Conservation (phyloP, 2,888 invertebrate species). For the Helicoverpa assulta region DNA sequence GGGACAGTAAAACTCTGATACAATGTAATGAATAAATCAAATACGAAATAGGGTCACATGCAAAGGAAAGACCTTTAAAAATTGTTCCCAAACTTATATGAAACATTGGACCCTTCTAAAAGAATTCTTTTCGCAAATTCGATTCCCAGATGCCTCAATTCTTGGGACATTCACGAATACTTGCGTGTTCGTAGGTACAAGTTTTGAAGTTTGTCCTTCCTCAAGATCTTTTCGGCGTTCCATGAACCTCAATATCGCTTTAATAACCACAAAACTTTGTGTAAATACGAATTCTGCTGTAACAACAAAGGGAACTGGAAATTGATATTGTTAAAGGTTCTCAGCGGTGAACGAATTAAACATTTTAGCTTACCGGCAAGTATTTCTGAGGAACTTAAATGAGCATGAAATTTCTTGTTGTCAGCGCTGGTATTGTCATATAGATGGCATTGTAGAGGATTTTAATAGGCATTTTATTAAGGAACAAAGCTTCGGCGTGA, state of each 20-base stretch:
- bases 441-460: conserved; percentile 16
- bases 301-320: conserved; percentile 23
- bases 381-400: conserved; percentile 26
- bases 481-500: conserved; percentile 44
- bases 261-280: conserved; percentile 37
- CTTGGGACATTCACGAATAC: conserved; percentile 34
- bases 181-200: conserved; percentile 4
- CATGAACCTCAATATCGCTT: conserved; percentile 24
- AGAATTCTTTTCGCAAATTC: conserved; percentile 24
- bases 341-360: conserved; percentile 29
- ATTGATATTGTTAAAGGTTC: conserved; percentile 29
- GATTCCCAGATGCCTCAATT: conserved; percentile 27
- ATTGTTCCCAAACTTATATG: conserved; percentile 25
- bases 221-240: conserved; percentile 27
- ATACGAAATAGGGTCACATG: conserved; percentile 14
- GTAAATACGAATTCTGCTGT: conserved; percentile 10
- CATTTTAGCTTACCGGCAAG: conserved; percentile 8
- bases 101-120: conserved; percentile 43
- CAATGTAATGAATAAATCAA: conserved; percentile 60
- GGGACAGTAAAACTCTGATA: conserved; percentile 40
- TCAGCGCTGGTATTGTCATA: conserved; percentile 9
- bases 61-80: conserved; percentile 26
- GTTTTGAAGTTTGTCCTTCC: conserved; percentile 19
- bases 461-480: conserved; percentile 44
- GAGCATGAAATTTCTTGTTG: conserved; percentile 16